These are phyloP conservation scores for Lepas anatifera DNA, from an alignment of 2,888 invertebrate genomes.

Conservation along the genomic window DNA sequence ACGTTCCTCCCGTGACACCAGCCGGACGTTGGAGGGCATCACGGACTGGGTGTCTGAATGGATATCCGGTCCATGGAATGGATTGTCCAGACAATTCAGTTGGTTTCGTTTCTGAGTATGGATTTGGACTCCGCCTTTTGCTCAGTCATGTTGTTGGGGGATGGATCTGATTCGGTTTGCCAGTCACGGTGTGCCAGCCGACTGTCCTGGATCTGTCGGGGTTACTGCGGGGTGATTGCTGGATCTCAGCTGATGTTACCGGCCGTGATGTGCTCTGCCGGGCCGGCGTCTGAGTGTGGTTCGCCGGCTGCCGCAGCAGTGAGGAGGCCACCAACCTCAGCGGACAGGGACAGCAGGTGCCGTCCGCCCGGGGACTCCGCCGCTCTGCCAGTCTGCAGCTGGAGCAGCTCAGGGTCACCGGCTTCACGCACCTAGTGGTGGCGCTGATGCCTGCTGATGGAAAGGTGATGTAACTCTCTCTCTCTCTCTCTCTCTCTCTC, in stretches of 20 bases:
- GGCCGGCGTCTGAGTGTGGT: neutral
- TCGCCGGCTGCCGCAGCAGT: no score
- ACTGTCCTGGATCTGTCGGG: neutral
- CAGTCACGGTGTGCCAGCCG: neutral
- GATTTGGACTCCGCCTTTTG: no score
- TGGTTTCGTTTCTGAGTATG: no score
- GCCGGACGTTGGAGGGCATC: no score
- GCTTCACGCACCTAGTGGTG: conserved; percentile 57
- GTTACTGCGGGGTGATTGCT: neutral
- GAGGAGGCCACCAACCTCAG: conserved; percentile 46
- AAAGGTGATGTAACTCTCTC: conserved; percentile 17
- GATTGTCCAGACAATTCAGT: no score
- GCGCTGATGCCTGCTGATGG: conserved; percentile 39
- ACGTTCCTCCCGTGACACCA: no score
- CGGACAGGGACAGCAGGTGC: conserved; percentile 43
- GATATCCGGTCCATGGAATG: no score
- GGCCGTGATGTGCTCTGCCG: no score
- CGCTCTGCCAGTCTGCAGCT: conserved; percentile 46
- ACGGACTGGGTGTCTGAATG: no score
- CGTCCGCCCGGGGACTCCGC: conserved; percentile 33
- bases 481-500: no score
- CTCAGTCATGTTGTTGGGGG: no score
- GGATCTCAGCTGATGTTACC: no score
- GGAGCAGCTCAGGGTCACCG: conserved; percentile 44
- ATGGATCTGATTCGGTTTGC: neutral